Evolutionary conservation across 2,797 vertebrate species (phyloP).

Genomic region (Crypturellus tataupa): DNA sequence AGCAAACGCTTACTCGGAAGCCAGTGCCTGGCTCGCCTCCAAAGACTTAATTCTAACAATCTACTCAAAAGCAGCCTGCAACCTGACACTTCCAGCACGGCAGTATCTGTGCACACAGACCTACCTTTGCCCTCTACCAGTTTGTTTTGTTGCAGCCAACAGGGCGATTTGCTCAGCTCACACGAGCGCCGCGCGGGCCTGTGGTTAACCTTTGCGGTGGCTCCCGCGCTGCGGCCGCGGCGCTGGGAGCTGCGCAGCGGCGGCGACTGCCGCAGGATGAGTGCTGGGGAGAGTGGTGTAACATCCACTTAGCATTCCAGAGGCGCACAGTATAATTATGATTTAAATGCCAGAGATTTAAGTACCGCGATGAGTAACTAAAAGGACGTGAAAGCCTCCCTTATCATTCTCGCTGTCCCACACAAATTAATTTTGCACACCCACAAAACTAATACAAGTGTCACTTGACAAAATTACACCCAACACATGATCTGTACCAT

Average conservation of each 20-base stretch:
- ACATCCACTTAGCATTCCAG: conserved; percentile 66
- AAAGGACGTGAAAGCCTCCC: conserved; percentile 50
- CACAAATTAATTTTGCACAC: conserved; percentile 62
- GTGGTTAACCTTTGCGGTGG: conserved; percentile 63
- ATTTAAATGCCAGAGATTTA: conserved; percentile 65
- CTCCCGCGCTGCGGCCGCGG: conserved; percentile 10
- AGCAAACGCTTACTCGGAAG: not conserved
- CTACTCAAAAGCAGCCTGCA: not conserved
- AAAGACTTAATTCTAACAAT: not conserved
- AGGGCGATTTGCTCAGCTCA: conserved; percentile 12
- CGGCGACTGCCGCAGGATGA: conserved; percentile 56
- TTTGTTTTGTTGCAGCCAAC: not conserved
- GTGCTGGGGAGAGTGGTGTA: conserved; percentile 64
- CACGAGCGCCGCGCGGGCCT: not conserved
- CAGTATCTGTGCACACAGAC: rapidly evolving
- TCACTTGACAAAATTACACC: conserved; percentile 52
- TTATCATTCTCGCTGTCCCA: conserved; percentile 47
- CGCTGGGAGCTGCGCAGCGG: conserved; percentile 57
- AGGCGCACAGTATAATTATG: conserved; percentile 59
- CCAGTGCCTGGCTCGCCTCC: not conserved
- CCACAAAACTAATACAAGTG: conserved; percentile 59
- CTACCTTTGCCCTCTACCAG: not conserved
- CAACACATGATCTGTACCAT: conserved; percentile 23
- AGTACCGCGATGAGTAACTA: conserved; percentile 58
- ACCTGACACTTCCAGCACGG: not conserved